Percentiles rank a stretch among this genome's conserved stretches.
These are phyloP conservation scores for Drosophila elegans DNA, from an alignment of 1,140 invertebrate genomes.

Conservation along the genomic window DNA sequence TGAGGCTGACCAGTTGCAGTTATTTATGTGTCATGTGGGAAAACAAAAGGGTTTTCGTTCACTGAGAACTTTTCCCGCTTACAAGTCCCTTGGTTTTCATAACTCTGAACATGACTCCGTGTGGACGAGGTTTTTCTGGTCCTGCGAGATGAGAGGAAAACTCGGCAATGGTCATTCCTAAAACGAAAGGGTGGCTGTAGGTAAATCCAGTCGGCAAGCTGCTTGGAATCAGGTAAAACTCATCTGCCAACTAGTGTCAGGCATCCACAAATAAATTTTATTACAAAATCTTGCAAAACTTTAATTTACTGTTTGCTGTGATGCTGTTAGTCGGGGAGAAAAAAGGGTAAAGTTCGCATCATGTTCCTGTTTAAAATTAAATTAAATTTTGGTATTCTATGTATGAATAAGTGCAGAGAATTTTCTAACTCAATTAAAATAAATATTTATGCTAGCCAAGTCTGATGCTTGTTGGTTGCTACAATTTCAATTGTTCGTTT, in stretches of 20 bases:
- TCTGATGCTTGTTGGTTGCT: not conserved
- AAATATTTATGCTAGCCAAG: not conserved
- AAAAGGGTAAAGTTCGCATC: conserved; percentile 1
- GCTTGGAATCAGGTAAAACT: conserved; percentile 4
- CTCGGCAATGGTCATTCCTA: conserved; percentile 8
- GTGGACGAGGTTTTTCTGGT: conserved; percentile 20
- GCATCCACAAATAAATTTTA: conserved; percentile 8
- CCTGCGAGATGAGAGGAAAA: conserved; percentile 11
- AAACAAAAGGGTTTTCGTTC: conserved; percentile 47
- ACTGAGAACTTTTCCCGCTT: conserved; percentile 41
- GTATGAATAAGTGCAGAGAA: not conserved
- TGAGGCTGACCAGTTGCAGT: conserved; percentile 40
- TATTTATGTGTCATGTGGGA: conserved; percentile 61
- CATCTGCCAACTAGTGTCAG: not conserved
- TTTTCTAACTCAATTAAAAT: not conserved
- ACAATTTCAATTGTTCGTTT: not conserved
- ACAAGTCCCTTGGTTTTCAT: conserved; percentile 43
- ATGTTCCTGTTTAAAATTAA: conserved; percentile 10
- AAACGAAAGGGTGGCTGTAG: conserved; percentile 9
- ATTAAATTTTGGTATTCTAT: conserved; percentile 1
- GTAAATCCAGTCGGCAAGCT: not conserved
- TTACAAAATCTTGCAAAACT: conserved; percentile 23
- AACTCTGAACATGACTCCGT: conserved; percentile 14
- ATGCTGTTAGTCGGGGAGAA: not conserved
- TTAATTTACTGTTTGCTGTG: conserved; percentile 8